These are phyloP conservation scores for Natator depressus DNA, from an alignment of 2,113 vertebrate species.

Conservation along the genomic window DNA sequence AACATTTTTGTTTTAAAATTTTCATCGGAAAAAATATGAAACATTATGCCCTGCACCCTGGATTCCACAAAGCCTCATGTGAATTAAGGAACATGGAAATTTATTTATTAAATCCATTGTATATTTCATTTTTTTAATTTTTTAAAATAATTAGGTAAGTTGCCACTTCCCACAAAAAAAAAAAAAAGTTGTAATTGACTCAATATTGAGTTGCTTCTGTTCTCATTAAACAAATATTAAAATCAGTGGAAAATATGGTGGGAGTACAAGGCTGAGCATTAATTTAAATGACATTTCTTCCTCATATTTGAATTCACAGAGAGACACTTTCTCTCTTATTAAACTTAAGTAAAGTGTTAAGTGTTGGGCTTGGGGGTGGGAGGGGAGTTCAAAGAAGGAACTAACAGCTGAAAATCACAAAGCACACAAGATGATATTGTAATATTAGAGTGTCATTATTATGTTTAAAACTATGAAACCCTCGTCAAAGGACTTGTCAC, in stretches of 20 bases:
- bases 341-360: not conserved
- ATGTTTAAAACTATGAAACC: slow-evolving; percentile 1
- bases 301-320: not conserved
- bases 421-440: not conserved
- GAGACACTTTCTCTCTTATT: not conserved
- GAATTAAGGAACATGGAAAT: not conserved
- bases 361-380: not conserved
- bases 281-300: not conserved
- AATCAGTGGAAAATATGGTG: not conserved
- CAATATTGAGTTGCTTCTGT: not conserved
- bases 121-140: not conserved
- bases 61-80: not conserved
- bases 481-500: slow-evolving; percentile 52
- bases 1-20: not conserved
- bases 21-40: not conserved
- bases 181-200: not conserved
- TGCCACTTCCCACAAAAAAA: not conserved
- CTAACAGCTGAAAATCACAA: slow-evolving; percentile 43
- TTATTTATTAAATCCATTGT: not conserved
- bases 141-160: not conserved
- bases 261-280: not conserved
- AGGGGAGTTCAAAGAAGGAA: not conserved
- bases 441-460: slow-evolving; percentile 42
- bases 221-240: not conserved
- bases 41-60: not conserved